Evolutionary conservation across 1,140 invertebrate genomes (phyloP), one percentile per base, ranked within the genome.

Genomic region (Drosophila lini): DNA sequence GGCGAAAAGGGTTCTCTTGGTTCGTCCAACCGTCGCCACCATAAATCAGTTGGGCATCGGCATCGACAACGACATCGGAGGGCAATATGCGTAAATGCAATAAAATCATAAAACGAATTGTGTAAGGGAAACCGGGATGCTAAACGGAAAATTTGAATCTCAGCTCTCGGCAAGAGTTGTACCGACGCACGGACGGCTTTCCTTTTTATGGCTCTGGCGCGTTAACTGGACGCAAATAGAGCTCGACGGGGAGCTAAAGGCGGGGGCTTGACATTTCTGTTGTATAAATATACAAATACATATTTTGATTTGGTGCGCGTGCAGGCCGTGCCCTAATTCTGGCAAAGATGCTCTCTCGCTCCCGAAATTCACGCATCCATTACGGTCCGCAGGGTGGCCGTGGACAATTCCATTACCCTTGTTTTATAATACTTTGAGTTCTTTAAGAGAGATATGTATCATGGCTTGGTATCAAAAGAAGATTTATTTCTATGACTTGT

Each of bases 191-290:
- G 80, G 75, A 69, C 67, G 80, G 60, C 73, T 83, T 78, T 86
- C 67, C 67, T 65, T 88, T 86, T 88, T 86, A 86, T 86, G 83
- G 45, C 83, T 74, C 55, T 59, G 61, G 50, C 44, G 76, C 84
- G 83, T 89, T 88, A 89, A 89, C 83, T 89, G 83, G 84, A 88
- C 83, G 84, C 80, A 88, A 88, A 88, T 88, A 88, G 83, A 83
- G 77, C 84, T 63, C 80, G 61, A 50, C 71, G 70, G 83, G 81
- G 41, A 53, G 67, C 25, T 10, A 25, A 19, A 44, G 45, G 45
- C 32, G 45, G 57, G 50, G 57, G 65, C 67, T 70, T 81, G 73
- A 76, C 80, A 88, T 80, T 88, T 73, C 55, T 86, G 71, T 88
- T 81, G 48, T 57, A 78, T 78, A 77, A 65, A 74, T 84, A 65